Percentiles rank a stretch among this genome's conserved stretches.
phyloP scores from a whole-genome alignment of 1,140 invertebrate genomes.

The Oscheius sp. region DNA sequence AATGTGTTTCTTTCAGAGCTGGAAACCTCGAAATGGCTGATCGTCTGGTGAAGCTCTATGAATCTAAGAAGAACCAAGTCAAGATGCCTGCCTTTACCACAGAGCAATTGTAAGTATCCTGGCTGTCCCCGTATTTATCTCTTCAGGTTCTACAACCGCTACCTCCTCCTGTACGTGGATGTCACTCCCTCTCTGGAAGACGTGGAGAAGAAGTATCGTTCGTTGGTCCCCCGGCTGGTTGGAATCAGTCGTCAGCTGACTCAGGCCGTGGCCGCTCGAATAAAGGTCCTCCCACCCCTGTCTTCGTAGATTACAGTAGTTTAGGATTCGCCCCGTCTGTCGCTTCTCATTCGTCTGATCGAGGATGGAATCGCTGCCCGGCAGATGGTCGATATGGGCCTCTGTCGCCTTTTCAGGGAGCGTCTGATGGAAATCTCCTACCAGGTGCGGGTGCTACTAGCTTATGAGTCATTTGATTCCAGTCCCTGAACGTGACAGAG shows the following conservation, averaged over 20 bases:
- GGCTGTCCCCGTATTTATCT: not conserved
- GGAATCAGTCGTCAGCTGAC: constrained; percentile 29
- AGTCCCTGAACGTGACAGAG: constrained; percentile 10
- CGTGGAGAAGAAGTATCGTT: constrained; percentile 26
- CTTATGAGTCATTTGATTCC: not conserved
- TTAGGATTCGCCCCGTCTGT: constrained; percentile 43
- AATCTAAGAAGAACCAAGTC: constrained; percentile 37
- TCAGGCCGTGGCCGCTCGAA: not conserved
- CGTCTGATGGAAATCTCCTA: constrained; percentile 1
- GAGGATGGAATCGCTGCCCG: constrained; percentile 38
- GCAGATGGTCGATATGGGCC: constrained; percentile 1
- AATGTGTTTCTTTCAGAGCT: constrained; percentile 26
- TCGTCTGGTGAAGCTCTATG: constrained; percentile 37
- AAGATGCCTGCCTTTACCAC: constrained; percentile 36
- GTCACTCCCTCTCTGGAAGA: not conserved
- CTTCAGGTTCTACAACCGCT: constrained; percentile 39
- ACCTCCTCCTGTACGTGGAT: constrained; percentile 34
- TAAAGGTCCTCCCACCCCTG: not conserved
- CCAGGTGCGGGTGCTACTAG: not conserved
- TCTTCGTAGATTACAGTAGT: constrained; percentile 31
- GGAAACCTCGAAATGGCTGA: constrained; percentile 35
- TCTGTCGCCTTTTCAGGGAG: not conserved
- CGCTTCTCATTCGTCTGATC: constrained; percentile 33
- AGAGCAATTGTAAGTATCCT: constrained; percentile 19
- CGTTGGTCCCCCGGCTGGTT: constrained; percentile 45